Percentiles rank a stretch among this genome's conserved stretches.
These are phyloP conservation scores for Channallabes apus DNA, from an alignment of 2,797 vertebrate genomes.

Conservation along the genomic window DNA sequence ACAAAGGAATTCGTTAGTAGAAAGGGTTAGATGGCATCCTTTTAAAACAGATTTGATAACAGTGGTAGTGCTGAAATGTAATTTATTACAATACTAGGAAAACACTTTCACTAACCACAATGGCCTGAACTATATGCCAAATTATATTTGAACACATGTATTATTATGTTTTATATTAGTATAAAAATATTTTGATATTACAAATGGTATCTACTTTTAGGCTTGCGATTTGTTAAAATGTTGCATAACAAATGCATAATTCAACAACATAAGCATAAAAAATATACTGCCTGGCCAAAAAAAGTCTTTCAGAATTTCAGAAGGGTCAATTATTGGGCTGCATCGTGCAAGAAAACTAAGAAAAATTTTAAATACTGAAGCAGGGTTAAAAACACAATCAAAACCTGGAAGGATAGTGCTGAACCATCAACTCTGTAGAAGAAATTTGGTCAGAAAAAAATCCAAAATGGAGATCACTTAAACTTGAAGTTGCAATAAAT, in stretches of 20 bases:
- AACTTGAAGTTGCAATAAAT: too few species aligned
- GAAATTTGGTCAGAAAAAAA: too few species aligned
- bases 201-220: neutral
- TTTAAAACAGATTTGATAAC: neutral
- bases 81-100: neutral
- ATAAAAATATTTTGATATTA: neutral
- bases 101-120: neutral
- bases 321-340: too few species aligned
- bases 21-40: neutral
- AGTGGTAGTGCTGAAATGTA: neutral
- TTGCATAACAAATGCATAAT: neutral
- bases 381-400: too few species aligned
- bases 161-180: neutral
- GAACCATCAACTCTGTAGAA: too few species aligned
- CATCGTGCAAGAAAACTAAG: too few species aligned
- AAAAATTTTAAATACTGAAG: too few species aligned
- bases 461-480: too few species aligned
- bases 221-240: neutral
- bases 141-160: neutral
- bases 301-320: too few species aligned
- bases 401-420: too few species aligned
- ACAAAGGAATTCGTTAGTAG: neutral
- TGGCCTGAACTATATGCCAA: neutral
- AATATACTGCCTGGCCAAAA: too few species aligned
- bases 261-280: neutral